Conservation (phyloP, 2,888 invertebrate species). For the Spilosoma lubricipeda region DNA sequence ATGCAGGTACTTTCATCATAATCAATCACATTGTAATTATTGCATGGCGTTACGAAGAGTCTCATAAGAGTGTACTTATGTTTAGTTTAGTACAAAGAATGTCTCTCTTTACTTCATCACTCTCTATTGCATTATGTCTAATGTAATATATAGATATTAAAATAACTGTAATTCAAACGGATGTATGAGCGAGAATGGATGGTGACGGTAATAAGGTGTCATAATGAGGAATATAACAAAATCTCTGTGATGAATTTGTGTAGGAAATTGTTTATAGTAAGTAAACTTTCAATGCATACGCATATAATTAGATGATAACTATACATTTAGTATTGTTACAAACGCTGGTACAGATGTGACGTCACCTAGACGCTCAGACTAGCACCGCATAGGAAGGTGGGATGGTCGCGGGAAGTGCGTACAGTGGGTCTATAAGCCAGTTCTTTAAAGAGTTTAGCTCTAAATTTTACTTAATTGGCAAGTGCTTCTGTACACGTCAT, state of each 20-base stretch:
- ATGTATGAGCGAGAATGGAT: constrained; percentile 74
- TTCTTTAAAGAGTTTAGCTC: constrained; percentile 67
- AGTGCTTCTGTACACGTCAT: constrained; percentile 61
- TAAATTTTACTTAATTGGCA: constrained; percentile 62
- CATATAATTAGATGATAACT: constrained; percentile 57
- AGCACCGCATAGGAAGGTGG: constrained; percentile 42
- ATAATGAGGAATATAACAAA: constrained; percentile 73
- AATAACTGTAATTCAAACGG: constrained; percentile 67
- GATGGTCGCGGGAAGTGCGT: constrained; percentile 56
- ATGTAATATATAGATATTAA: constrained; percentile 71
- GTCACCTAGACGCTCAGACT: constrained; percentile 24
- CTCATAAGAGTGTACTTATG: constrained; percentile 82
- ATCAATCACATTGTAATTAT: constrained; percentile 55
- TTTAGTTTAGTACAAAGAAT: constrained; percentile 83
- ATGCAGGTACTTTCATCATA: constrained; percentile 60
- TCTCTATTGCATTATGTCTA: constrained; percentile 81
- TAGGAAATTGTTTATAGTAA: constrained; percentile 73
- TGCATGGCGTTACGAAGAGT: constrained; percentile 72
- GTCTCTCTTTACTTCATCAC: constrained; percentile 85
- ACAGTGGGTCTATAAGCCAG: constrained; percentile 73
- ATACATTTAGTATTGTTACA: constrained; percentile 61
- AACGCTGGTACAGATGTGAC: constrained; percentile 57
- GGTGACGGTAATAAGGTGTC: constrained; percentile 73
- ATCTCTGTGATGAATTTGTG: constrained; percentile 84
- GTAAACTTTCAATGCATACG: constrained; percentile 74